These are phyloP conservation scores for Gorsachius magnificus DNA, from an alignment of 2,797 vertebrate species.

Conservation along the genomic window DNA sequence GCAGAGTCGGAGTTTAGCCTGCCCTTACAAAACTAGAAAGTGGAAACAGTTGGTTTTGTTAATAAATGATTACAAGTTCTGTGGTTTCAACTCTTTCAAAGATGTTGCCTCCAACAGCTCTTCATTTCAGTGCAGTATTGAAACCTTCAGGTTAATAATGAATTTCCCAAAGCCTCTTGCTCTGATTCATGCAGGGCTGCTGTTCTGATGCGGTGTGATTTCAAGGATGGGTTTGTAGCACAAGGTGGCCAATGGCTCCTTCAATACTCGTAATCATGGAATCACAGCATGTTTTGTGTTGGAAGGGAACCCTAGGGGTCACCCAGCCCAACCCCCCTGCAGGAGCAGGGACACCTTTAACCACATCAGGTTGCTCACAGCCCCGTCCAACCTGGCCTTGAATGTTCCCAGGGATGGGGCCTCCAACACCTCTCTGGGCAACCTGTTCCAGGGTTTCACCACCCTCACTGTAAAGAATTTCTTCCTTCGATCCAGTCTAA, in stretches of 20 bases:
- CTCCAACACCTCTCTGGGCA: too few species aligned
- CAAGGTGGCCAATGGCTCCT: background rate
- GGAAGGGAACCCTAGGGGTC: too few species aligned
- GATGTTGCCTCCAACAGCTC: background rate
- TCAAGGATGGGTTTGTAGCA: background rate
- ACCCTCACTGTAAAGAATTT: too few species aligned
- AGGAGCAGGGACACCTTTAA: too few species aligned
- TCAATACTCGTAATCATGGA: background rate
- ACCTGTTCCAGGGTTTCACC: too few species aligned
- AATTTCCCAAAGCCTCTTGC: background rate
- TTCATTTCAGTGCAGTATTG: rapidly evolving
- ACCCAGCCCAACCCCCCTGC: too few species aligned
- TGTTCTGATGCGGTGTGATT: rapidly evolving
- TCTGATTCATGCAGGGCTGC: background rate
- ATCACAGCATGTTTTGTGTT: too few species aligned
- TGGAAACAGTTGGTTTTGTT: background rate
- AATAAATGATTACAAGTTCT: background rate
- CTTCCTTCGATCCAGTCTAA: too few species aligned
- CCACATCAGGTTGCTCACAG: too few species aligned
- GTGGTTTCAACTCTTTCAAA: background rate
- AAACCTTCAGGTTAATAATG: background rate
- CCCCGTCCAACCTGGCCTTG: too few species aligned
- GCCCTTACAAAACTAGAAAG: background rate
- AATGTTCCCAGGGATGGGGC: too few species aligned
- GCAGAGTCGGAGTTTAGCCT: background rate